phyloP scores from a whole-genome alignment of 1,140 invertebrate genomes.

The Delia radicum region DNA sequence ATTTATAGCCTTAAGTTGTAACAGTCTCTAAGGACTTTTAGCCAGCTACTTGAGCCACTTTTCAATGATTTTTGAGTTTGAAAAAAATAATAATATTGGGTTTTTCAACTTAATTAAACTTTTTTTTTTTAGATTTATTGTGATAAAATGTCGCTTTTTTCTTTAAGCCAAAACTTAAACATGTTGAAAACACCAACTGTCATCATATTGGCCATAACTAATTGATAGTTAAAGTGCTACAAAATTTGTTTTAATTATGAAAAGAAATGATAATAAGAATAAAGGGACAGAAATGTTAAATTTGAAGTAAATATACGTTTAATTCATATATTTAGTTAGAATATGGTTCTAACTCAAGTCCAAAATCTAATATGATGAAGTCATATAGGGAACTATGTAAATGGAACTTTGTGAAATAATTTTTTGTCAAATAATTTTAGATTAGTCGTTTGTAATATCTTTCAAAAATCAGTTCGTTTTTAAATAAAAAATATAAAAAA shows the following conservation, averaged over 20 bases:
- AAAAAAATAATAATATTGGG: conserved; percentile 36
- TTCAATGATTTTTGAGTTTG: background rate
- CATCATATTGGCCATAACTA: conserved; percentile 24
- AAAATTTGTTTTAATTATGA: conserved; percentile 24
- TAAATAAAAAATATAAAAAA: too few species aligned
- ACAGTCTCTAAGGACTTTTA: conserved; percentile 25
- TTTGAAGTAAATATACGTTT: too few species aligned
- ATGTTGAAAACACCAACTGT: conserved; percentile 9
- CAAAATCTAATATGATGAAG: too few species aligned
- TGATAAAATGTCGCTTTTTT: background rate
- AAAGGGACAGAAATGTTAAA: too few species aligned
- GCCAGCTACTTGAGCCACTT: conserved; percentile 15
- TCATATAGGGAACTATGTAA: too few species aligned
- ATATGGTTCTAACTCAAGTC: too few species aligned
- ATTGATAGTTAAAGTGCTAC: conserved; percentile 23
- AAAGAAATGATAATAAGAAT: background rate
- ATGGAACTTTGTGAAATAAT: too few species aligned
- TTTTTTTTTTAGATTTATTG: conserved; percentile 40
- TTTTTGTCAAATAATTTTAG: too few species aligned
- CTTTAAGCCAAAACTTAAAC: background rate
- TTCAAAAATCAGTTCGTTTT: too few species aligned
- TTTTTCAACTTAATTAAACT: conserved; percentile 55
- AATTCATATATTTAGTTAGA: too few species aligned
- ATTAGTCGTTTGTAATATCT: too few species aligned
- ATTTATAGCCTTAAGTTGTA: conserved; percentile 34